phyloP scores from a whole-genome alignment of 2,797 vertebrate species.

The Pantherophis alleghaniensis region DNA sequence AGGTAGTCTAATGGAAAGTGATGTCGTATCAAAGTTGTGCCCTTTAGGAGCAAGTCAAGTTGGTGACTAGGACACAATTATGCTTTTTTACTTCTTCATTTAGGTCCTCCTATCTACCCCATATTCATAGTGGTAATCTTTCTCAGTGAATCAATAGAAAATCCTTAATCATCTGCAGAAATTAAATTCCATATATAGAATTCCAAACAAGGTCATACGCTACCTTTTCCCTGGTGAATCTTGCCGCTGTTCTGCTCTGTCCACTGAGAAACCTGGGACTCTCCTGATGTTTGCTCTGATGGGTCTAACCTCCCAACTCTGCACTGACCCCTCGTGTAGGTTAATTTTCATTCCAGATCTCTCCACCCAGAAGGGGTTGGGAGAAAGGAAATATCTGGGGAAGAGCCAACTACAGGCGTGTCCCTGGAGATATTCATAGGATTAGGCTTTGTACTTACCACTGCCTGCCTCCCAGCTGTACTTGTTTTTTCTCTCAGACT shows the following conservation, averaged over 20 bases:
- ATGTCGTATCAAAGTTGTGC: background rate
- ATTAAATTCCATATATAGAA: background rate
- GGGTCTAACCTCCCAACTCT: background rate
- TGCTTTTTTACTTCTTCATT: background rate
- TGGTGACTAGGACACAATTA: background rate
- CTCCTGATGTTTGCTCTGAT: background rate
- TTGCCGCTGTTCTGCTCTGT: background rate
- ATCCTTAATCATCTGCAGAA: background rate
- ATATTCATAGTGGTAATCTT: background rate
- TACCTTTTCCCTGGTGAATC: background rate
- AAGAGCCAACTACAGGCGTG: background rate
- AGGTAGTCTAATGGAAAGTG: background rate
- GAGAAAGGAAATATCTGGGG: background rate
- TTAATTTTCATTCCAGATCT: background rate
- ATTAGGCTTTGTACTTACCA: background rate
- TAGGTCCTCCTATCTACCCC: background rate
- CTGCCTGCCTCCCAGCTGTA: background rate
- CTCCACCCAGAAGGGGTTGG: constrained; percentile 22
- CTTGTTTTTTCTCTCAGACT: constrained; percentile 4
- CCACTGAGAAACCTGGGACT: background rate
- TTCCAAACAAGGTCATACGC: background rate
- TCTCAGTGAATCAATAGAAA: background rate
- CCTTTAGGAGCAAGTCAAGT: background rate
- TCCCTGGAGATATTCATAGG: background rate
- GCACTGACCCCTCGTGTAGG: background rate